These are phyloP conservation scores for Suillia variegata DNA, from an alignment of 2,888 invertebrate species.

Conservation along the genomic window DNA sequence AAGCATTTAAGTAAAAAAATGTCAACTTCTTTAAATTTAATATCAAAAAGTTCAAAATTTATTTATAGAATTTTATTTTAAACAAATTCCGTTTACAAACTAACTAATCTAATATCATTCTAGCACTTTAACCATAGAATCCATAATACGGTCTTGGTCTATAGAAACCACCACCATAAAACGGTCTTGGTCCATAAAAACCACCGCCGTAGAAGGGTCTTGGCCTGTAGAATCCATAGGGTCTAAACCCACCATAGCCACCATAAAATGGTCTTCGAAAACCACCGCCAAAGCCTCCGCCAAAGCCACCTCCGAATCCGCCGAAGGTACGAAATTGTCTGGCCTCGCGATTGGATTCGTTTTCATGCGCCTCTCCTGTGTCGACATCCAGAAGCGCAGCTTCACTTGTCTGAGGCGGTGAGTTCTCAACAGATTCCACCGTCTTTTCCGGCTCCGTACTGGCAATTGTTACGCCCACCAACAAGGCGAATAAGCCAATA, in stretches of 20 bases:
- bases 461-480: conserved; percentile 21
- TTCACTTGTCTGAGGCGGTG: too few relatives aligned
- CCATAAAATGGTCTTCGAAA: conserved; percentile 9
- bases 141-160: conserved; percentile 14
- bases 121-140: conserved; percentile 28
- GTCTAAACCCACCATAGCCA: conserved; percentile 11
- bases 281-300: conserved; percentile 29
- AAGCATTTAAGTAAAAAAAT: conserved; percentile 23
- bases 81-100: background rate
- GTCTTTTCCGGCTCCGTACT: conserved; percentile 9
- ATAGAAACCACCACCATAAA: conserved; percentile 30
- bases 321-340: conserved; percentile 32
- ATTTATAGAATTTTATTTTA: conserved; percentile 17
- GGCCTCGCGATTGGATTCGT: conserved; percentile 36
- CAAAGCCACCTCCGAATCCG: conserved; percentile 16
- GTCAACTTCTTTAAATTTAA: background rate
- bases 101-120: background rate
- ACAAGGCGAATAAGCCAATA: conserved; percentile 12
- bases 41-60: conserved; percentile 18
- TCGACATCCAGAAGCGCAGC: conserved; percentile 44
- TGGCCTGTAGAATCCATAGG: conserved; percentile 9
- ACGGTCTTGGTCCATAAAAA: conserved; percentile 23
- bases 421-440: background rate
- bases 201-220: conserved; percentile 24
- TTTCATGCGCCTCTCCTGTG: conserved; percentile 36